Base-by-base conservation (phyloP, 1,140 invertebrate genomes). In the Solenopsis fugax region DNA sequence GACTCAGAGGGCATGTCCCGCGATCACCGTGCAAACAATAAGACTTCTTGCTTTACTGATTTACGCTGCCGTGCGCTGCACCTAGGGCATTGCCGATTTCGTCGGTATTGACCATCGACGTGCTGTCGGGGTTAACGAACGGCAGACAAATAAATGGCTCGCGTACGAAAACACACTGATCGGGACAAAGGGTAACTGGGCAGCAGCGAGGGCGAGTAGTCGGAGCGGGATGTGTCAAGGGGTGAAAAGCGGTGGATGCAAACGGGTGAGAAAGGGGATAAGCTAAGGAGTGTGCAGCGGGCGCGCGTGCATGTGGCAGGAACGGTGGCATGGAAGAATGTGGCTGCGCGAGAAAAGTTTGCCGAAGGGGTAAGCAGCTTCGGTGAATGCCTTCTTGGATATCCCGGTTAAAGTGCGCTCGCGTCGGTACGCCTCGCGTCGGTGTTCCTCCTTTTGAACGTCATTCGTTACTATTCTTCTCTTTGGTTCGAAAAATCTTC, bases 81-180 rank as follows among this genome's bases (percentile, higher is more conserved):
- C 29, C 13, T 37, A 50, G 16, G 52, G 50, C 9, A 58, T 72
- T 58, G 48, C 41, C 34, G 9, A 41, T 37, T 56, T 82, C 65
- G 37, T 48, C 29, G 34, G 24, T 82, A 82, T 82, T 48, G 78
- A 72, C 65, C 13, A 6, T 78, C 48, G 62, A 65, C 45, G 62
- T 67, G n/a, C 37, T 45, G 45, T 75, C 24, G 50, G 48, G 78
- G 54, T 82, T 82, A 87, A 87, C 85, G 65, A 87, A 87, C 85
- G 58, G 48, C 62, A 72, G 85, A 82, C 77, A 82, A 87, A 87
- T 82, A 87, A 86, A 87, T 87, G 45, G 85, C 21, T 62, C 60
- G 50, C n/a, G 60, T 78, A 86, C 62, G 60, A 86, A 86, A 86
- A 78, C 62, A 78, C 62, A 65, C 21, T 13, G 62, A 29, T 5